Conservation (phyloP, 2,888 invertebrate genomes). For the Amblyteles armatorius region DNA sequence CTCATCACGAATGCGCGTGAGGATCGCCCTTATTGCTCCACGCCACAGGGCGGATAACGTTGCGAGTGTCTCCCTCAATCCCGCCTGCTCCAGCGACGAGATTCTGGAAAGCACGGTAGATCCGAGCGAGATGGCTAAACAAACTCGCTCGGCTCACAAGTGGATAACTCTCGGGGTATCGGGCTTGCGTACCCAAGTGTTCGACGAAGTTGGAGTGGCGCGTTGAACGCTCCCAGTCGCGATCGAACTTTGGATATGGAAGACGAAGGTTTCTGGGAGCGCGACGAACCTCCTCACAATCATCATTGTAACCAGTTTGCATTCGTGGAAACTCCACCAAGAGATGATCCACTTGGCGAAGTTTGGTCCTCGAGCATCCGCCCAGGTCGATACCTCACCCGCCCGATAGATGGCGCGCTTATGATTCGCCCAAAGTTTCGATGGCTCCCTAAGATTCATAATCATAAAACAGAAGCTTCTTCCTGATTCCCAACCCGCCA, state of each 20-base stretch:
- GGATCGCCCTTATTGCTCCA: background rate
- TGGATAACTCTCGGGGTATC: conserved; percentile 12
- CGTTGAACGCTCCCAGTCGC: background rate
- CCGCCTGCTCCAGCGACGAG: background rate
- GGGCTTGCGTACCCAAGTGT: background rate
- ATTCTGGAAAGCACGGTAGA: background rate
- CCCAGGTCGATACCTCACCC: background rate
- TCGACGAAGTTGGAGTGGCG: conserved; percentile 1
- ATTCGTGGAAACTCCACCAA: background rate
- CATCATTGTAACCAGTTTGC: background rate
- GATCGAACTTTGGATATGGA: conserved; percentile 2
- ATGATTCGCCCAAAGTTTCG: too few species aligned
- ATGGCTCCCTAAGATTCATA: too few species aligned
- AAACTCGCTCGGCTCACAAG: background rate
- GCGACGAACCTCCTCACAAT: background rate
- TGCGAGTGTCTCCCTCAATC: background rate
- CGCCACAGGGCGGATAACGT: background rate
- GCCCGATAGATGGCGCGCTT: background rate
- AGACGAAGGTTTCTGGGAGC: background rate
- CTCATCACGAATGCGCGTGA: background rate
- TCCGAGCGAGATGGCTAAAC: background rate
- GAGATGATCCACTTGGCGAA: background rate
- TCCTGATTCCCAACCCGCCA: too few species aligned
- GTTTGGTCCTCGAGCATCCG: background rate
- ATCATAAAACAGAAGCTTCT: too few species aligned